A percentile compares a stretch with the other conserved stretches of the same genome.
phyloP scores from a whole-genome alignment of 2,797 vertebrate genomes.

The Eulemur albifrons region DNA sequence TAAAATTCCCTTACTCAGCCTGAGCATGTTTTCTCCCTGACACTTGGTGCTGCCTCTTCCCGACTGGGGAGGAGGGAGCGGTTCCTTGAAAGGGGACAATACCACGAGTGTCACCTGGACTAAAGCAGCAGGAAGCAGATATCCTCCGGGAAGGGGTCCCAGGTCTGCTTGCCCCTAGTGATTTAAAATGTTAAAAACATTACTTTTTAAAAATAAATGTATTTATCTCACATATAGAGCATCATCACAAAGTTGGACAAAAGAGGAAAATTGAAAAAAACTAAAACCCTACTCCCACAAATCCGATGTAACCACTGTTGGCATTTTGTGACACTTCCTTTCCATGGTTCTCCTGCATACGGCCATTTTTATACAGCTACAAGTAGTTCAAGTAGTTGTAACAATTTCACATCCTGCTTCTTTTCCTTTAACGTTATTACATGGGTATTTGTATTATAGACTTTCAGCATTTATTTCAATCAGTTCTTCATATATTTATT shows the following conservation, averaged over 20 bases:
- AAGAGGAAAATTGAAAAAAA: neutral
- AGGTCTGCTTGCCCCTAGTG: neutral
- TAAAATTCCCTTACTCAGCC: neutral
- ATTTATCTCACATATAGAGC: conserved; percentile 14
- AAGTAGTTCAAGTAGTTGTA: neutral
- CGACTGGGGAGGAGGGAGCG: neutral
- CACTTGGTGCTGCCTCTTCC: neutral
- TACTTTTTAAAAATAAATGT: conserved; percentile 14
- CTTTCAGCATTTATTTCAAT: neutral
- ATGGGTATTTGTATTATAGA: too few species aligned
- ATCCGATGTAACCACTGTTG: neutral
- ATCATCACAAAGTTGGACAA: neutral
- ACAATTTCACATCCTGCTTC: neutral
- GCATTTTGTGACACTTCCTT: too few species aligned
- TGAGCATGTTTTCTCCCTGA: rapidly evolving
- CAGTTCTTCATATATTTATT: neutral
- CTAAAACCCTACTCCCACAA: neutral
- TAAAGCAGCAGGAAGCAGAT: neutral
- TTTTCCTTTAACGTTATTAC: too few species aligned
- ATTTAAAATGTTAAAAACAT: neutral
- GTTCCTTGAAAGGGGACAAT: neutral
- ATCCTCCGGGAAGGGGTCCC: neutral
- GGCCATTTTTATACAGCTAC: neutral
- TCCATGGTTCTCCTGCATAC: neutral
- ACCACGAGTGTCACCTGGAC: rapidly evolving